Conservation (phyloP, 2,113 vertebrate species). For the Zootoca vivipara region DNA sequence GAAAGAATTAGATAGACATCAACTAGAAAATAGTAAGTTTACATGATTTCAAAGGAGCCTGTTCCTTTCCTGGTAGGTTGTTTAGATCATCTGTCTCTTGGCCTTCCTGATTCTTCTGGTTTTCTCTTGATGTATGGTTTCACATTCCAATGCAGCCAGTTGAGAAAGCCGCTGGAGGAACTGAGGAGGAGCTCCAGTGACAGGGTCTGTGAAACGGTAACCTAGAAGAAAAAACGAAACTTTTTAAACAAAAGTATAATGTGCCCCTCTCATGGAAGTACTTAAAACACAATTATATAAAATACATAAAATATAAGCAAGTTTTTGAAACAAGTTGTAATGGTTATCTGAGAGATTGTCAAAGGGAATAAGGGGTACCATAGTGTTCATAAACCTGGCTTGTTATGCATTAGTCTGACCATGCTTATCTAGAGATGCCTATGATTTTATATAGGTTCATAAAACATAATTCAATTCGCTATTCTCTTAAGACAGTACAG, state of each 20-base stretch:
- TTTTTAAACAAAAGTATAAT: background rate
- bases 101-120: background rate
- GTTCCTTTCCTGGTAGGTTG: background rate
- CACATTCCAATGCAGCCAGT: slow-evolving; percentile 5
- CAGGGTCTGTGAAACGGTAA: background rate
- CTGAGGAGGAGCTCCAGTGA: background rate
- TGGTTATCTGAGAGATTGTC: background rate
- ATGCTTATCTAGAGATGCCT: background rate
- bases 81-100: background rate
- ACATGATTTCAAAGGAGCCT: slow-evolving; percentile 11
- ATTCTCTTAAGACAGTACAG: background rate
- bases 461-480: background rate
- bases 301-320: background rate
- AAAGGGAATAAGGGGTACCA: background rate
- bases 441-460: background rate
- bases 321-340: background rate
- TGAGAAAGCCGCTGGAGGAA: slow-evolving; percentile 17
- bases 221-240: background rate
- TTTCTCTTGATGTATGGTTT: slow-evolving; percentile 37
- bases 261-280: background rate
- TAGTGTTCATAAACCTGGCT: background rate
- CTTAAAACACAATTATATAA: background rate
- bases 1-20: background rate
- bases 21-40: background rate
- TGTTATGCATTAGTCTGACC: background rate